Conservation (phyloP, 2,888 invertebrate species). For the Agonopterix arenella region DNA sequence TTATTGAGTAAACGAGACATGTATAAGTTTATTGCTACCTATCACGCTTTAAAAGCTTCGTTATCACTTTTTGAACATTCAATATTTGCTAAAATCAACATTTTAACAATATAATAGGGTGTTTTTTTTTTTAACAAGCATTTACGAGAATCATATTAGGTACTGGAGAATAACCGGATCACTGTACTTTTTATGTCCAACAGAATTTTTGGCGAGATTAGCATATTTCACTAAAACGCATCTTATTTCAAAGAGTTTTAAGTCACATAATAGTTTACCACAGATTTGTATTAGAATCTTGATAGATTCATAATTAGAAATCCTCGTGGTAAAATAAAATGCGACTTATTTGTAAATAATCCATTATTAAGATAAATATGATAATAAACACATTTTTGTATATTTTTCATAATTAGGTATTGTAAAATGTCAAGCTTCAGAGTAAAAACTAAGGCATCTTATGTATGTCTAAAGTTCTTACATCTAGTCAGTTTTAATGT, state of each 20-base stretch:
- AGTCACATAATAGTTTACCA: conserved; percentile 11
- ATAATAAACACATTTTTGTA: conserved; percentile 57
- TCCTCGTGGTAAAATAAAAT: conserved; percentile 13
- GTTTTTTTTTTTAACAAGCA: neutral
- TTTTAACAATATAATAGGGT: no score
- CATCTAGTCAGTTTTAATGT: conserved; percentile 63
- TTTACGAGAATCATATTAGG: neutral
- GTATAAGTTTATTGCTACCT: neutral
- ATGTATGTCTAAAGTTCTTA: conserved; percentile 45
- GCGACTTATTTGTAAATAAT: conserved; percentile 47
- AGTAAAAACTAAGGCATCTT: conserved; percentile 47
- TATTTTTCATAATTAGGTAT: conserved; percentile 63
- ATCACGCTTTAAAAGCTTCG: no score
- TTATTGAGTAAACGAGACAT: neutral
- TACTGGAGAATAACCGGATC: neutral
- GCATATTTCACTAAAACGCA: neutral
- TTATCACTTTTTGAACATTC: no score
- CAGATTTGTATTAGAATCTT: conserved; percentile 13
- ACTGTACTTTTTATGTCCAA: neutral
- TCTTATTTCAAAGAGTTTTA: neutral
- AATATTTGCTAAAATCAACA: no score
- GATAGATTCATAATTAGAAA: conserved; percentile 21
- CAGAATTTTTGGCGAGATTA: no score
- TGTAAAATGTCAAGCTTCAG: conserved; percentile 39
- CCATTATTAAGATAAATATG: conserved; percentile 41